Conservation (phyloP, 2,888 invertebrate genomes). For the Aquatica leii region DNA sequence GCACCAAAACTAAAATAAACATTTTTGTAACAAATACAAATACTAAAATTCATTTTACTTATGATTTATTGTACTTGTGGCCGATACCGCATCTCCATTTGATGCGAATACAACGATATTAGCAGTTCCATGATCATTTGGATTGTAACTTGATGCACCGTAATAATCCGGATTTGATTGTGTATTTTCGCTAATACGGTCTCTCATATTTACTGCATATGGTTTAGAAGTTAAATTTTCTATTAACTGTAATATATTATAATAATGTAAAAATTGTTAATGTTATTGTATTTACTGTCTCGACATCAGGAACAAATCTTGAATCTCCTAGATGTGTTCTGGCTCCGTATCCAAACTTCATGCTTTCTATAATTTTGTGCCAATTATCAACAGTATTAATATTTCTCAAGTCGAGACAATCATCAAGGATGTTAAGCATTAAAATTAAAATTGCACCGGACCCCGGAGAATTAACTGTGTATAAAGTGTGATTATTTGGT, state of each 20-base stretch:
- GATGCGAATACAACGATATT: conserved; percentile 84
- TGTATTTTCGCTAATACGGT: conserved; percentile 67
- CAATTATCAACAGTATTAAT: conserved; percentile 62
- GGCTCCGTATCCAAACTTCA: conserved; percentile 90
- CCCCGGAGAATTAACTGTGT: conserved; percentile 84
- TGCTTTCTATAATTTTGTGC: conserved; percentile 86
- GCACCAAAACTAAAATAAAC: conserved; percentile 83
- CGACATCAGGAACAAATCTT: too few relatives aligned
- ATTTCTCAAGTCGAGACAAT: conserved; percentile 55
- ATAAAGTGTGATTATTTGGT: conserved; percentile 70
- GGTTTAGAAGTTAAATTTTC: conserved; percentile 69
- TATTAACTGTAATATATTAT: too few relatives aligned
- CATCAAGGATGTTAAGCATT: conserved; percentile 80
- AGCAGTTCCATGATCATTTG: conserved; percentile 88
- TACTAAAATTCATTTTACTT: conserved; percentile 69
- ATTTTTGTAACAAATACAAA: too few relatives aligned
- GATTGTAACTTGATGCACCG: conserved; percentile 62
- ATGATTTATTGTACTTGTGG: conserved; percentile 89
- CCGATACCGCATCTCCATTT: conserved; percentile 89
- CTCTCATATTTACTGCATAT: conserved; percentile 66
- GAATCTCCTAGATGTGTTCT: too few relatives aligned
- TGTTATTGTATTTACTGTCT: too few relatives aligned
- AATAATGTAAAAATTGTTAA: too few relatives aligned
- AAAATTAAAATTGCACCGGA: conserved; percentile 83
- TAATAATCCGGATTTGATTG: conserved; percentile 74